Evolutionary conservation across 2,888 invertebrate species (phyloP).

Genomic region (Drymonia ruficornis): DNA sequence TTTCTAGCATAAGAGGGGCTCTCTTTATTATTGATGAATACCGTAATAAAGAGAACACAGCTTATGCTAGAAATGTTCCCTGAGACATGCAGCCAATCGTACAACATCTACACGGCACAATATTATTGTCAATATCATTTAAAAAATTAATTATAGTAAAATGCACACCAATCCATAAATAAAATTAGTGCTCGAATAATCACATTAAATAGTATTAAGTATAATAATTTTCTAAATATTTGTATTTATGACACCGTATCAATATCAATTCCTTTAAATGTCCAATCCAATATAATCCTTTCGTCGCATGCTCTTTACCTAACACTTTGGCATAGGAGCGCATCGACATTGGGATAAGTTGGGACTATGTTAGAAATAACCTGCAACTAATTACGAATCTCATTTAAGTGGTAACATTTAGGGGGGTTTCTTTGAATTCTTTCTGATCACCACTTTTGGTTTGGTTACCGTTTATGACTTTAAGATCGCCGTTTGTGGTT

Average conservation of each 20-base stretch:
- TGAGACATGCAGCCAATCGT: too few species aligned
- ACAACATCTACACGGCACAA: slow-evolving; percentile 11
- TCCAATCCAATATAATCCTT: neutral
- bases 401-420: slow-evolving; percentile 53
- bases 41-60: too few species aligned
- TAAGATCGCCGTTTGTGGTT: slow-evolving; percentile 51
- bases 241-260: neutral
- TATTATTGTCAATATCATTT: slow-evolving; percentile 21
- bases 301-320: neutral
- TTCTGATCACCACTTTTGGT: slow-evolving; percentile 53
- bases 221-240: neutral
- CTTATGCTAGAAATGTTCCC: too few species aligned
- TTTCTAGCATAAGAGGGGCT: too few species aligned
- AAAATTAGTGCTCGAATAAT: slow-evolving; percentile 2
- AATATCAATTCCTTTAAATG: slow-evolving; percentile 1
- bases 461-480: slow-evolving; percentile 48
- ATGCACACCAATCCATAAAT: slow-evolving; percentile 14
- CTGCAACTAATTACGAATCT: slow-evolving; percentile 17
- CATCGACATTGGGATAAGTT: slow-evolving; percentile 3
- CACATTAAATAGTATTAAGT: neutral
- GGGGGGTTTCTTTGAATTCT: slow-evolving; percentile 66
- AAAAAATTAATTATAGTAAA: slow-evolving; percentile 14
- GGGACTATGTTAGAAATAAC: slow-evolving; percentile 7
- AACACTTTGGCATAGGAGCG: slow-evolving; percentile 4
- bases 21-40: too few species aligned